phyloP scores from a whole-genome alignment of 2,888 invertebrate genomes.

The Noctua janthe region DNA sequence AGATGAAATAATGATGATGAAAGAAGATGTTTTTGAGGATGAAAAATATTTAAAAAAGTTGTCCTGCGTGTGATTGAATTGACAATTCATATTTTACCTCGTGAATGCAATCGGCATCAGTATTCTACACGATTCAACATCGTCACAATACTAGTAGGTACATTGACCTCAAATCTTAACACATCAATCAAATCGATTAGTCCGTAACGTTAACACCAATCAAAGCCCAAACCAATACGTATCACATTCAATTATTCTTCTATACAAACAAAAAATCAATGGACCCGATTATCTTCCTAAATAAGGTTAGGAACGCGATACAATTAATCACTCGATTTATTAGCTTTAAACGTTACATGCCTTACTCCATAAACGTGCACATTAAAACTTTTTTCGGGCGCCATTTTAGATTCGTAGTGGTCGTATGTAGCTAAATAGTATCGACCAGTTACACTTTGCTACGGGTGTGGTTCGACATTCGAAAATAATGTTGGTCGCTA shows the following conservation, averaged over 20 bases:
- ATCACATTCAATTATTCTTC: conserved; percentile 55
- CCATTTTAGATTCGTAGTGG: conserved; percentile 52
- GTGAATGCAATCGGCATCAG: neutral
- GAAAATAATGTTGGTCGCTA: conserved; percentile 37
- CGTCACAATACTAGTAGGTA: neutral
- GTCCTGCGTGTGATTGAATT: neutral
- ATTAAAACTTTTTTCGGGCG: conserved; percentile 56
- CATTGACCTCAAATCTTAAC: conserved; percentile 22
- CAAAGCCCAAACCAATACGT: conserved; percentile 27
- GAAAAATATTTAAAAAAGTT: neutral
- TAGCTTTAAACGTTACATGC: conserved; percentile 58
- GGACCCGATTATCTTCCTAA: conserved; percentile 61
- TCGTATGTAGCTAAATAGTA: neutral
- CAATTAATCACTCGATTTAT: conserved; percentile 66
- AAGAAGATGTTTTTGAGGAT: no score
- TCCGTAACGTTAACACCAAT: conserved; percentile 46
- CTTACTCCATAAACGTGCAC: conserved; percentile 44
- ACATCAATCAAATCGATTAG: conserved; percentile 49
- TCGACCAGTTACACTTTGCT: conserved; percentile 19
- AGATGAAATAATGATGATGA: no score
- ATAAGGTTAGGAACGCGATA: conserved; percentile 62
- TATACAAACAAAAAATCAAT: conserved; percentile 57
- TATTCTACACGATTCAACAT: conserved; percentile 7
- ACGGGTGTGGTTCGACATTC: conserved; percentile 47
- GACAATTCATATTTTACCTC: neutral